Evolutionary conservation across 92 coral and sea anemone species (phyloP), one percentile per base, ranked within the genome.

Genomic region (Virgularia gustaviana): DNA sequence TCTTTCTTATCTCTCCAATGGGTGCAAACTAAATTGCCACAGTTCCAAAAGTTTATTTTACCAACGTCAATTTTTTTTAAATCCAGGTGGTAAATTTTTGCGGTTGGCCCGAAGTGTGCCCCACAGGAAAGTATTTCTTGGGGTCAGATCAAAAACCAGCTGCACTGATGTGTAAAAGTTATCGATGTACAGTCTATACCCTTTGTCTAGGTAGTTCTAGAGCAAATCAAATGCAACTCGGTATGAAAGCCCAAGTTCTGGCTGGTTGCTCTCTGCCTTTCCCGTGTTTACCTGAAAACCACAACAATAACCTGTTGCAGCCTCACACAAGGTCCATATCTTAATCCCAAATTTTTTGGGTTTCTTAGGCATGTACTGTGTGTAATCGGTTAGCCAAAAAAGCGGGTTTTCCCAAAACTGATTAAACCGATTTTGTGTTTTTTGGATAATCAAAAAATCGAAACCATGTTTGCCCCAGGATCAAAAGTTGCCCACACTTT

Each of bases 181-280:
- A 23, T 54, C 60, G 30, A 54, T 23, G 30, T 54, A 54, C 5
- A 54, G 32, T 23, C 6, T 9, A 49, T 9, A 54, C 30, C 60
- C 60, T 19, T 54, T 54, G 6, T 22, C 60, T 23, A 54, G 60
- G 31, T 23, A 54, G 4, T 54, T 35, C 60, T 54, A 23, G 24
- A 54, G 60, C 22, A 54, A 23, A 35, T 54, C 60, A 10, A 54
- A 54, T 11, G 30, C 60, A 54, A 54, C 60, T 23, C 60, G 24
- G 22, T 54, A 22, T 6, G 60, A 30, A n/a, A 54, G 60, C 30
- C 60, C 60, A 54, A 23, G 60, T 35, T 10, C 60, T 6, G 30
- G 32, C 30, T 30, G 32, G 30, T 35, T 35, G 30, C 31, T 2
- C 8, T 54, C 60, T 9, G 60, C 4, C 30, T 54, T 54, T 11